Evolutionary conservation across 2,113 vertebrate genomes (phyloP).

Genomic region (Heterotis niloticus): DNA sequence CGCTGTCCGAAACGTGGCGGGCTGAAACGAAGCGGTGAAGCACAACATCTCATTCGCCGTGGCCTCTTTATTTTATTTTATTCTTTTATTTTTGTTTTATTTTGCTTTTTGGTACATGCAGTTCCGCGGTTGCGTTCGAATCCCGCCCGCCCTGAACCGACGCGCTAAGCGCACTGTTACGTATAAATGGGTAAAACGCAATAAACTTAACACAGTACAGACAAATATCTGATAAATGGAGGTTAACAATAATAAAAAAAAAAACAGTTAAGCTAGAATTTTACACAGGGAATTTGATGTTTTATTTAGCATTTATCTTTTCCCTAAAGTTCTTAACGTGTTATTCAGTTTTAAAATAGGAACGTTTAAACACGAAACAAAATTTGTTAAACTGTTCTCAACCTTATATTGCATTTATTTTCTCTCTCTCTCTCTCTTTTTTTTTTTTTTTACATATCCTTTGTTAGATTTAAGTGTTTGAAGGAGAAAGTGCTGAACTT

Average conservation of each 20-base stretch:
- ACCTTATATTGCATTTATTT: neutral
- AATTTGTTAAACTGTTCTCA: neutral
- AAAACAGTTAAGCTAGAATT: too few relatives aligned
- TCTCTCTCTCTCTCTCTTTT: too few relatives aligned
- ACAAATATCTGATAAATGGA: too few relatives aligned
- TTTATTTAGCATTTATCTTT: neutral
- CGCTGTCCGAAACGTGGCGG: neutral
- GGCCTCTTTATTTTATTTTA: too few relatives aligned
- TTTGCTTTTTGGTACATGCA: too few relatives aligned
- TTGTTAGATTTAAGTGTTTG: neutral
- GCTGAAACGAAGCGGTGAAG: slow-evolving; percentile 28
- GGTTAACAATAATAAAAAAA: too few relatives aligned
- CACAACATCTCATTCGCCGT: neutral
- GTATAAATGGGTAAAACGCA: too few relatives aligned
- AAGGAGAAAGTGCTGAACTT: too few relatives aligned
- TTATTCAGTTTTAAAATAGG: neutral
- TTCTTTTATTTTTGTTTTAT: too few relatives aligned
- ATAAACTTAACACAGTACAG: too few relatives aligned
- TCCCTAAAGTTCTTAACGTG: neutral
- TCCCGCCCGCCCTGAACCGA: neutral
- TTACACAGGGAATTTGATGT: neutral
- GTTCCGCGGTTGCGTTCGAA: neutral
- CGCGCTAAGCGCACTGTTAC: too few relatives aligned
- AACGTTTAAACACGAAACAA: neutral
- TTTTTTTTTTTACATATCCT: too few relatives aligned